Conservation (phyloP, 2,113 vertebrate genomes). For the Raphicerus campestris region DNA sequence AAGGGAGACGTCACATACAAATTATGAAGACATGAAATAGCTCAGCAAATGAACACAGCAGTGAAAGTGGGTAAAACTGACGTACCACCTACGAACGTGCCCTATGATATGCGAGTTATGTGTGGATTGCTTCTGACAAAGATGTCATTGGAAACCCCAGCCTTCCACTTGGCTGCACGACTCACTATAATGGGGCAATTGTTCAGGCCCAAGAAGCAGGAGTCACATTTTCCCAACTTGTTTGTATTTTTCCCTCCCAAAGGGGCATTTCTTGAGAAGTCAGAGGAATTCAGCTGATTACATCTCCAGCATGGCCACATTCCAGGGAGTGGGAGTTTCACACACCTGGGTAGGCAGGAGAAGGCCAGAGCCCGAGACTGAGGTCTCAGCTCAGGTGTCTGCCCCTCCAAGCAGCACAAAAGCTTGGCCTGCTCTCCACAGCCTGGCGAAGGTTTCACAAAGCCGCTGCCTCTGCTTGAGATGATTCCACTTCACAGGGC, state of each 20-base stretch:
- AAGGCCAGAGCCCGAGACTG: background rate
- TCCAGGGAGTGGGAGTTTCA: constrained; percentile 53
- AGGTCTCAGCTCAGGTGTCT: constrained; percentile 40
- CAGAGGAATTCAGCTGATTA: constrained; percentile 31
- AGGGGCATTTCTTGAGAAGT: constrained; percentile 57
- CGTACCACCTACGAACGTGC: background rate
- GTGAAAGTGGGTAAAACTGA: background rate
- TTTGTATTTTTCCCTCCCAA: constrained; percentile 44
- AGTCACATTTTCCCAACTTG: constrained; percentile 42
- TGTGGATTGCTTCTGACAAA: background rate
- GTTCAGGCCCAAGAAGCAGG: constrained; percentile 19
- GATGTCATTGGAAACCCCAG: background rate
- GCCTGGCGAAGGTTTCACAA: background rate
- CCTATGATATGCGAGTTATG: background rate
- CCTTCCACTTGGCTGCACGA: background rate
- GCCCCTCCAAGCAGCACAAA: background rate
- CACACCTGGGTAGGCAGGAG: constrained; percentile 66
- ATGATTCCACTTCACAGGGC: background rate
- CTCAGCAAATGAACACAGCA: background rate
- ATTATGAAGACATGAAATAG: background rate
- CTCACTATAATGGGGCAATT: constrained; percentile 52
- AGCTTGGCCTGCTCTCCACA: constrained; percentile 19
- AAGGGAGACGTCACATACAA: background rate
- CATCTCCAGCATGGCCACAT: constrained; percentile 37
- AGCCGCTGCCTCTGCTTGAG: constrained; percentile 41